These are phyloP conservation scores for Dromiciops gliroides DNA, from an alignment of 2,113 vertebrate species.

Conservation along the genomic window DNA sequence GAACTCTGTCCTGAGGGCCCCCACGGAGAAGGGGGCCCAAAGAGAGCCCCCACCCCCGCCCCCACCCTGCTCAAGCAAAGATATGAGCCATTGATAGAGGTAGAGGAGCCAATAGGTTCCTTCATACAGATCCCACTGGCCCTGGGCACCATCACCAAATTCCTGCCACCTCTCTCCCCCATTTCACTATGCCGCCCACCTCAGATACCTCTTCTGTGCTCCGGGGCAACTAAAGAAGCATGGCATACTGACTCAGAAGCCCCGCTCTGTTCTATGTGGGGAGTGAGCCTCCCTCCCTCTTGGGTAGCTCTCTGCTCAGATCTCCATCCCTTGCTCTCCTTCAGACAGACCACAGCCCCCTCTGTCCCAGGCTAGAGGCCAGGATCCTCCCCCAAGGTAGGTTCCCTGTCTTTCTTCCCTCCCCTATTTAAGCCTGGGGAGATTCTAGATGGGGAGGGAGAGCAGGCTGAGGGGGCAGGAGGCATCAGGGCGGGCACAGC, in stretches of 20 bases:
- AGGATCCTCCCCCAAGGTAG: background rate
- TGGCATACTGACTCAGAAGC: background rate
- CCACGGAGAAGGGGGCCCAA: background rate
- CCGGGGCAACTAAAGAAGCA: background rate
- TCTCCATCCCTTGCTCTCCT: background rate
- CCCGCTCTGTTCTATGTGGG: background rate
- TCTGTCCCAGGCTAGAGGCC: background rate
- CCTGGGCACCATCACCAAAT: background rate
- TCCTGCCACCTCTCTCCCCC: background rate
- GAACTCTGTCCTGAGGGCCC: background rate
- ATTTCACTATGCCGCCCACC: background rate
- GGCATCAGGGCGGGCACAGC: slow-evolving; percentile 80
- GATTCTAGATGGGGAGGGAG: slow-evolving; percentile 4
- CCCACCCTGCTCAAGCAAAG: background rate
- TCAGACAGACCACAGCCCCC: background rate
- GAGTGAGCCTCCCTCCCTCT: background rate
- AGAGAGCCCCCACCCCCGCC: background rate
- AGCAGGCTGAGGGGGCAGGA: slow-evolving; percentile 26
- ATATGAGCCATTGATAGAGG: background rate
- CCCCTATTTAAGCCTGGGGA: background rate
- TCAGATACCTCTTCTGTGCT: background rate
- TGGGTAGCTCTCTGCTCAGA: background rate
- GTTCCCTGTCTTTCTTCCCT: background rate
- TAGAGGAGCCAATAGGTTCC: background rate
- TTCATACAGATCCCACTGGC: background rate